A percentile compares a stretch with the other conserved stretches of the same genome.
Conservation (phyloP, 2,113 vertebrate species). For the Bos indicus region DNA sequence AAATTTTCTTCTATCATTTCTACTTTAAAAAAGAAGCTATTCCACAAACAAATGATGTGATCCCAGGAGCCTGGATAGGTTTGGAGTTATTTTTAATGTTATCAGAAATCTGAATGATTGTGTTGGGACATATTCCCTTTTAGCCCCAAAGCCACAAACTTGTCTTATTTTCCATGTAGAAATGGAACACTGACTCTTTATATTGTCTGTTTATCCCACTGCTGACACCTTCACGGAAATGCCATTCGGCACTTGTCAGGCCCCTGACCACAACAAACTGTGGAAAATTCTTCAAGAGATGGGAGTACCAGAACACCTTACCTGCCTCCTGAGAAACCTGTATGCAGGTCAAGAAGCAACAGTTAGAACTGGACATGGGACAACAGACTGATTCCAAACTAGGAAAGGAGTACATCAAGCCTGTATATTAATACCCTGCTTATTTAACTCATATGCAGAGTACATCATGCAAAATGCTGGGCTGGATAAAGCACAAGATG, state of each 20-base stretch:
- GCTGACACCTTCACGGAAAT: background rate
- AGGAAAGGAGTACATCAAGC: background rate
- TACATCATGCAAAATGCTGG: accelerated
- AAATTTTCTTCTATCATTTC: background rate
- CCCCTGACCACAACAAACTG: background rate
- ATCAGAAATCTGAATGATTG: background rate
- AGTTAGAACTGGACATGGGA: background rate
- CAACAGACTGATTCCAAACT: background rate
- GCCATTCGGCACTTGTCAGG: background rate
- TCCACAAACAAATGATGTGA: background rate
- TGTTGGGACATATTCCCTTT: background rate
- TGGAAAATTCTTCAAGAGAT: background rate
- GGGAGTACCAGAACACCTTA: background rate
- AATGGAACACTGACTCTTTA: background rate
- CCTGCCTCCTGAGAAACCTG: background rate
- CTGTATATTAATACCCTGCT: background rate
- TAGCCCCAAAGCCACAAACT: background rate
- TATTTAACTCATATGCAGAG: background rate
- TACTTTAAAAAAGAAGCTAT: background rate
- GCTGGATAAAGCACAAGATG: background rate
- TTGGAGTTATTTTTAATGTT: background rate
- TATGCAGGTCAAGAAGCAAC: background rate
- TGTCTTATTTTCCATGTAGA: background rate
- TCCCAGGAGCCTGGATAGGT: background rate
- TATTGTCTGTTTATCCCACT: background rate